Evolutionary conservation across 2,113 vertebrate species (phyloP), one percentile per base, ranked within the genome.

Genomic region (Tetraodon nigroviridis): DNA sequence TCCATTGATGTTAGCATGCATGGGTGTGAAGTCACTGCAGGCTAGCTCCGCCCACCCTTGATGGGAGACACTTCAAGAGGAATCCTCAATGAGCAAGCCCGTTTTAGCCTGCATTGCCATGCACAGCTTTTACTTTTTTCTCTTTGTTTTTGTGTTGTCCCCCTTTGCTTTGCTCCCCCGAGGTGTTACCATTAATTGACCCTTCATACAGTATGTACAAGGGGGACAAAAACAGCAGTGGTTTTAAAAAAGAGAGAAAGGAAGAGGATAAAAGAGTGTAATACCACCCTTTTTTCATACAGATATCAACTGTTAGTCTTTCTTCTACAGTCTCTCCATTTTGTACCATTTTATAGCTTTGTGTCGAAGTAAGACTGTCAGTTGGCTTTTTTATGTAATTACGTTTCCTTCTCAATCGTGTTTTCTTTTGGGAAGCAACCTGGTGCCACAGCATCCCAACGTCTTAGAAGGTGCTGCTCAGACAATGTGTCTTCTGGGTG

Each of bases 31-130:
- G 78, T 24, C 73, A 71, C 75, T 75, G 61, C 57, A 19, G 76
- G 76, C 67, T 42, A 55, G 68, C 77, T 71, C 81, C 79, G 3
- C 80, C 82, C 76, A 50, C 70, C 59, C 64, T 42, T 61, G 15
- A 18, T 16, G 63, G 63, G 58, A 73, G 55, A 58, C 64, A 77
- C 80, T 85, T 84, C 79, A 85, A 85, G 81, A 73, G 71, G 81
- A 87, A 84, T 83, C 75, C 45, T 15, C 19, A 48, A 85, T 78
- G 75, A 82, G 71, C 14, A 7, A 17, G 52, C 41, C 65, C 37
- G 16, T 72, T 79, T 70, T 79, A 74, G 71, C 63, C 55, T 42
- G 3, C 41, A 42, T 51, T 42, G 54, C 47, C 48, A 58, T 19
- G 5, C 55, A 12, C 49, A 2, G 51, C 51, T 40, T 27, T 59